These are phyloP conservation scores for Epicauta chinensis DNA, from an alignment of 1,140 invertebrate genomes.

Conservation along the genomic window DNA sequence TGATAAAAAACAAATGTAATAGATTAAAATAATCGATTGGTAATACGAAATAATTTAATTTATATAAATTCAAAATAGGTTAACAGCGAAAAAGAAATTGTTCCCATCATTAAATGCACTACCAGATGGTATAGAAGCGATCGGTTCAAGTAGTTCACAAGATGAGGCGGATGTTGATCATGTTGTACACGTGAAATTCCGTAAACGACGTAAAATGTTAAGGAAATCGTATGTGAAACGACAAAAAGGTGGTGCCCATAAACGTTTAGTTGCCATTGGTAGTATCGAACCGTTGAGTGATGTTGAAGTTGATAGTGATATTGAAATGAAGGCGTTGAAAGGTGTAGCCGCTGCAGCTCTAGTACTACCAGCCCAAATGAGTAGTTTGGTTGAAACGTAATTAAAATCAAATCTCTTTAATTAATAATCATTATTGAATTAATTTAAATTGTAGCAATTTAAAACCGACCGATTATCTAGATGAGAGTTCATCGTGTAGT, in stretches of 20 bases:
- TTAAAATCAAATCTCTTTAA: slow-evolving; percentile 5
- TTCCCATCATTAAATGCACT: slow-evolving; percentile 25
- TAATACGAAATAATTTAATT: neutral
- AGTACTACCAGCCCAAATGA: slow-evolving; percentile 32
- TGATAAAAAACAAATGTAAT: slow-evolving; percentile 26
- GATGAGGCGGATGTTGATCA: slow-evolving; percentile 38
- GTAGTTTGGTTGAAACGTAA: slow-evolving; percentile 26
- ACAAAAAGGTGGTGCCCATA: slow-evolving; percentile 27
- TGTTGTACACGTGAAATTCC: slow-evolving; percentile 27
- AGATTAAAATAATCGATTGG: neutral
- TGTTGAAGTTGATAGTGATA: slow-evolving; percentile 38
- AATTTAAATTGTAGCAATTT: slow-evolving; percentile 21
- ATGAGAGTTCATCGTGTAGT: slow-evolving; percentile 42
- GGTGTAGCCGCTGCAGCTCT: slow-evolving; percentile 22
- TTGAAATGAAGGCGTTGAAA: slow-evolving; percentile 33
- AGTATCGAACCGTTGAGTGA: slow-evolving; percentile 35
- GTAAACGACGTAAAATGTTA: slow-evolving; percentile 39
- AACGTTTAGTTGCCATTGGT: slow-evolving; percentile 13
- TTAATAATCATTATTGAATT: neutral
- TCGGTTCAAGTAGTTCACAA: slow-evolving; percentile 38
- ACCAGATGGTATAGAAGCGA: slow-evolving; percentile 35
- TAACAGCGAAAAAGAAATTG: slow-evolving; percentile 31
- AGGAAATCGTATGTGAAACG: slow-evolving; percentile 36
- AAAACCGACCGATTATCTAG: slow-evolving; percentile 37
- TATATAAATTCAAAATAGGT: slow-evolving; percentile 4